phyloP scores from a whole-genome alignment of 2,113 vertebrate genomes.

The Pluvialis apricaria region DNA sequence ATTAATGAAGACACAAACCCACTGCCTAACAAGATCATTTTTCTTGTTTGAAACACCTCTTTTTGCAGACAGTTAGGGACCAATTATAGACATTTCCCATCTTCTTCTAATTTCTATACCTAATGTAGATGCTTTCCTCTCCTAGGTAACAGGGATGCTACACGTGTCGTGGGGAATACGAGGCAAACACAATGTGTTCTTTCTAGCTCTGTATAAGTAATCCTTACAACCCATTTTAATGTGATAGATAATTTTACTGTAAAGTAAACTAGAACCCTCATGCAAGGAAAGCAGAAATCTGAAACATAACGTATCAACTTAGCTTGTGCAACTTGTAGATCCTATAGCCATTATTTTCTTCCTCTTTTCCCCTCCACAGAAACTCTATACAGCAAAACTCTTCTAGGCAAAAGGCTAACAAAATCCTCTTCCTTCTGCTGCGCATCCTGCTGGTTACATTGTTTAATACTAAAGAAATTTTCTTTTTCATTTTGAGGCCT shows the following conservation, averaged over 20 bases:
- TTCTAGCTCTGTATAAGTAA: conserved; percentile 25
- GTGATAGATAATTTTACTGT: neutral
- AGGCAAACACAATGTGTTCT: conserved; percentile 18
- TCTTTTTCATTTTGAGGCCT: neutral
- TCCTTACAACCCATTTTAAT: neutral
- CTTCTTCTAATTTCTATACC: conserved; percentile 55
- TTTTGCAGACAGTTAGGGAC: conserved; percentile 57
- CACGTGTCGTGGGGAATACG: neutral
- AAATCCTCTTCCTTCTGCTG: neutral
- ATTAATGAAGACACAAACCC: conserved; percentile 30
- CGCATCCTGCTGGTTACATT: neutral
- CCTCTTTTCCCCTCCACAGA: neutral
- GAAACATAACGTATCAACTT: conserved; percentile 13
- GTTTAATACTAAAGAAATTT: neutral
- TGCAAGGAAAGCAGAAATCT: conserved; percentile 32
- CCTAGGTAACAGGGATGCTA: conserved; percentile 57
- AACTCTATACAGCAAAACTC: neutral
- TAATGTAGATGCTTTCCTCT: conserved; percentile 30
- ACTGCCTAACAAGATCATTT: conserved; percentile 30
- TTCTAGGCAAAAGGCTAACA: neutral
- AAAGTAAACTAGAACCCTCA: conserved; percentile 3
- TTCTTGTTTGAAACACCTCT: conserved; percentile 48
- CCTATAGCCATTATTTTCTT: neutral
- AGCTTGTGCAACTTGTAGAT: neutral
- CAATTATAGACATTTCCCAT: conserved; percentile 66